Base-by-base conservation (phyloP, 2,797 vertebrate species). In the Phoeniculus purpureus region DNA sequence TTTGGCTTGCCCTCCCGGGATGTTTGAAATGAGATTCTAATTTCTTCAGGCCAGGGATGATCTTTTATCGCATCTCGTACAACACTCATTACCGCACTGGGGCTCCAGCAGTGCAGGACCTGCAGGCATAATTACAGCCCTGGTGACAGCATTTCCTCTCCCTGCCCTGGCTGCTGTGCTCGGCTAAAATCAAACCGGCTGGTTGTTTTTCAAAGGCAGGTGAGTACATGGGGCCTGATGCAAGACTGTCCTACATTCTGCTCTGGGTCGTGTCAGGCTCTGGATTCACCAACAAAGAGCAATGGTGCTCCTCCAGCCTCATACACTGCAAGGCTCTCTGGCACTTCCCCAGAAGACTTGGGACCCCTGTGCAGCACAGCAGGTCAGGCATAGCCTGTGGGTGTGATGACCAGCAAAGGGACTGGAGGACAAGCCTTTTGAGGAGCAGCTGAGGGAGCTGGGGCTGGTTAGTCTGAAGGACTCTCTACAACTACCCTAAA, bases 71-170 rank as follows among this genome's bases (percentile, higher is more conserved):
- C 5, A 48, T 72, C 76, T 87, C 1, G 3, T 55, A 68, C 51
- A 67, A 64, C 23, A 5, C 76, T 75, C 43, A 43, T 48, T 72
- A 26, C 62, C 15, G 3, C 5, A 2, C 59, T 29, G 45, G 66
- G 73, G 52, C 81, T 55, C 77, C 27, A 52, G 87, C 87, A 72
- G 87, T 87, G 45, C 47, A 70, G 87, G 91, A 95, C 91, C 90
- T 50, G 77, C 71, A 87, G 85, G 91, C 77, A 60, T 91, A 94
- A 95, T 94, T 93, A 81, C 83, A 91, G 81, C 62, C 70, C 66
- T 6, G 1, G 40, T 62, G 82, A 91, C 62, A 81, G 89, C 45
- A 62, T 85, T 85, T 85, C 82, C 20, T 80, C 68, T 96, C 64
- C 71, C 62, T 0, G 0, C 27, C 68, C 56, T 16, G 78, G 67